Evolutionary conservation across 2,797 vertebrate genomes (phyloP).

Genomic region (Presbytis comata): DNA sequence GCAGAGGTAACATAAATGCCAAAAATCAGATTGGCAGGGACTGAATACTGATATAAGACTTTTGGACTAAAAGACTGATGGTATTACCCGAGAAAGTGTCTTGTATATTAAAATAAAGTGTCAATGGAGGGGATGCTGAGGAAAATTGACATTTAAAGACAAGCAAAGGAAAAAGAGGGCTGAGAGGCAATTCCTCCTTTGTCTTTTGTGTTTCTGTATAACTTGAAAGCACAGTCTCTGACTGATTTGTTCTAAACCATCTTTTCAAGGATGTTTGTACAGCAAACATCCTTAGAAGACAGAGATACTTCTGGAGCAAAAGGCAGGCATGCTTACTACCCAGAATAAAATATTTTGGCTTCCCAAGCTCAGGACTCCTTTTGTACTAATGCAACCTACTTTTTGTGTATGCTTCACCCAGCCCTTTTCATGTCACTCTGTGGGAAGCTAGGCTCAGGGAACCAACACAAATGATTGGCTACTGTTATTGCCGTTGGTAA

Average conservation of each 20-base stretch:
- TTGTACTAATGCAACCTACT: background rate
- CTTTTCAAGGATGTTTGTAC: background rate
- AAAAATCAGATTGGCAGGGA: accelerated
- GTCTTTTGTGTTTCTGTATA: background rate
- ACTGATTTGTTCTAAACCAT: background rate
- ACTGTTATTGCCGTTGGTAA: background rate
- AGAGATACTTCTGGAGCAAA: background rate
- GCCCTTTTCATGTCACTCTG: background rate
- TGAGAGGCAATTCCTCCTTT: background rate
- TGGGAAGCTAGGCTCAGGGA: background rate
- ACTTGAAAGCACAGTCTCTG: background rate
- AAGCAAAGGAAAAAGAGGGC: background rate
- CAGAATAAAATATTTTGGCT: background rate
- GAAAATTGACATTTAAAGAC: background rate
- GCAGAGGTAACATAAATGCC: background rate
- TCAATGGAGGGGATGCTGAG: background rate
- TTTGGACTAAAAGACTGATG: background rate
- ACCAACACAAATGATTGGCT: background rate
- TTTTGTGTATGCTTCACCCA: background rate
- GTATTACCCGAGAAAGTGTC: background rate
- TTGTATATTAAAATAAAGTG: background rate
- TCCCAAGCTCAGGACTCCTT: background rate
- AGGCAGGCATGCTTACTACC: background rate
- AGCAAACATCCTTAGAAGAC: background rate
- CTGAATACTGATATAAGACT: background rate